Evolutionary conservation across 2,797 vertebrate genomes (phyloP), one percentile per base, ranked within the genome.

Genomic region (Choloepus didactylus): DNA sequence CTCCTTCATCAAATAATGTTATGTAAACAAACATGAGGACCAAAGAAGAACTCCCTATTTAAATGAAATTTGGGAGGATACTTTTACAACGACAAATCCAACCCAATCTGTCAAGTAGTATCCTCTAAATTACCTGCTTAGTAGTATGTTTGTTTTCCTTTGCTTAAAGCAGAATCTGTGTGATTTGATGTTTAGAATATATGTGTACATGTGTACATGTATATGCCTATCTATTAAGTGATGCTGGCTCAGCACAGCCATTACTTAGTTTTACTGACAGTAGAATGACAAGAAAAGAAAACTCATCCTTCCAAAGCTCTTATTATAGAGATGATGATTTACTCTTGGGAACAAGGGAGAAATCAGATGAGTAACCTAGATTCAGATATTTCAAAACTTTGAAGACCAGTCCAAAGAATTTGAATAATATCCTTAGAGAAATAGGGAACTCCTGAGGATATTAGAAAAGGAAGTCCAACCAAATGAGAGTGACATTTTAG

Each of bases 61-160:
- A 85, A 84, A 83, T 89, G 59, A 83, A 87, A 96, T n/a, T 84
- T 75, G 60, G 15, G 27, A 92, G n/a, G 21, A 69, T 87, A 75
- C 82, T 94, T 95, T 90, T 59, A 81, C 8, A 81, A 91, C 73
- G 31, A 60, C 60, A 94, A 81, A 94, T 25, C 1, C 59, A 41
- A 4, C 44, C 8, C 59, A 41, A 3, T 56, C 8, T 82, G 16
- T 90, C 5, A 93, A 87, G 66, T 62, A 38, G 35, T 49, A 70
- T 67, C 31, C 46, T 93, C 60, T 89, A 83, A 60, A 77, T 87
- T 69, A 86, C 18, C 49, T 69, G 41, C 23, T n/a, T 72, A 62
- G 4, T 66, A 87, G 46, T 79, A 70, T 15, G 54, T 86, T 62
- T 46, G 38, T 75, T 90, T 94, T 70, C 49, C 89, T 92, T 95